Conservation (phyloP, 2,888 invertebrate genomes). For the Hirtodrosophila cameraria region DNA sequence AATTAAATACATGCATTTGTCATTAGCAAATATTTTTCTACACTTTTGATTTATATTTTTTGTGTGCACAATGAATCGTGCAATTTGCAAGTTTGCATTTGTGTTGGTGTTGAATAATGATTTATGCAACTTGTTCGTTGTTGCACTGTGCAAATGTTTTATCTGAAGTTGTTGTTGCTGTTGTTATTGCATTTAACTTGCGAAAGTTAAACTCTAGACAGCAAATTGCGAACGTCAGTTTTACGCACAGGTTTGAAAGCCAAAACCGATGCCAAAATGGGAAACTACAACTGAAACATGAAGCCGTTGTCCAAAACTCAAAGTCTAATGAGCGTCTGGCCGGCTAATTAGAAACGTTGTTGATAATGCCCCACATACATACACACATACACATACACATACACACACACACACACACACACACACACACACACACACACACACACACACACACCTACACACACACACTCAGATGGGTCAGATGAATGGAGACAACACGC, state of each 20-base stretch:
- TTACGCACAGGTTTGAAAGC: neutral
- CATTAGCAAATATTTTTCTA: conserved; percentile 57
- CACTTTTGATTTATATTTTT: conserved; percentile 3
- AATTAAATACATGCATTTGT: conserved; percentile 62
- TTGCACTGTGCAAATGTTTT: conserved; percentile 63
- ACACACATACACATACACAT: conserved; percentile 15
- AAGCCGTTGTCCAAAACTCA: conserved; percentile 46
- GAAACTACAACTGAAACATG: conserved; percentile 44
- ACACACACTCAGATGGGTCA: conserved; percentile 9
- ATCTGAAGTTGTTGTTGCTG: conserved; percentile 29
- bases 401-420: conserved; percentile 9
- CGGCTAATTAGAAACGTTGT: conserved; percentile 60
- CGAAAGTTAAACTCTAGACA: conserved; percentile 22
- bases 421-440: conserved; percentile 9
- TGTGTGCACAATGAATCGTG: conserved; percentile 56
- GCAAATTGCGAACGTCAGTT: conserved; percentile 17
- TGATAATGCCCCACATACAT: conserved; percentile 50
- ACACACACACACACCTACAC: conserved; percentile 9
- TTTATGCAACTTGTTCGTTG: conserved; percentile 67
- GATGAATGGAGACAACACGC: conserved; percentile 12
- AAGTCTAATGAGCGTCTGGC: conserved; percentile 71
- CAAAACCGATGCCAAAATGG: conserved; percentile 14
- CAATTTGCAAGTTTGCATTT: conserved; percentile 61
- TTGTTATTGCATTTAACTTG: conserved; percentile 18
- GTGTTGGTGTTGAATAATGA: conserved; percentile 52